Evolutionary conservation across 2,797 vertebrate species (phyloP), one percentile per base, ranked within the genome.

Genomic region (Paratrypauchen microcephalus): DNA sequence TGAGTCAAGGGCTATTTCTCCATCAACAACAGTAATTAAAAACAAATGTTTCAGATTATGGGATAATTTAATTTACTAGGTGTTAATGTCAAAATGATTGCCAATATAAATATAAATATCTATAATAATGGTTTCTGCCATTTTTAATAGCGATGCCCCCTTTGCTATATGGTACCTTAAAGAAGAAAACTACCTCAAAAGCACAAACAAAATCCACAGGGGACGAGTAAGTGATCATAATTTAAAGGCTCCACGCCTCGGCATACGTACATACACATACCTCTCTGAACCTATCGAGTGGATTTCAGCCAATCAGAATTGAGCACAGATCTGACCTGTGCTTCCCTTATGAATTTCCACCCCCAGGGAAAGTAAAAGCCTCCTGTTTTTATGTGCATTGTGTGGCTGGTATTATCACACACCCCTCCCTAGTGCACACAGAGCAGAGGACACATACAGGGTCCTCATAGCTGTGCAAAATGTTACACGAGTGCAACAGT

Each of bases 271-370:
- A 73, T 16, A 75, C 68, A 79, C 61, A 64, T 30, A 24, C 52
- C 24, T 55, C 69, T 65, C 55, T 39, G 68, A 77, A 79, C 72
- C 82, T 58, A 79, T n/a, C 21, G 58, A 72, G 76, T 59, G 58
- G 65, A 58, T 65, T 77, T 78, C 39, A 86, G 72, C 86, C 85
- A 82, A 83, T 88, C 54, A 72, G 71, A 85, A 75, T 26, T 67
- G 61, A 70, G 73, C 56, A 71, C 74, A 70, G 72, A 68, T 77
- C 71, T 88, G 88, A 92, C 87, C 89, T 86, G 72, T 66, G 69
- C 73, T 76, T 80, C 68, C 82, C 81, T 73, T 73, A 83, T 88
- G 77, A 87, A 82, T 79, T 83, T 78, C 75, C 86, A 75, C 78
- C 86, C 83, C 77, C 70, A 74, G 72, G 75, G 75, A 83, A 65